phyloP scores from a whole-genome alignment of 1,140 invertebrate genomes.

The Brachystomella parvula region DNA sequence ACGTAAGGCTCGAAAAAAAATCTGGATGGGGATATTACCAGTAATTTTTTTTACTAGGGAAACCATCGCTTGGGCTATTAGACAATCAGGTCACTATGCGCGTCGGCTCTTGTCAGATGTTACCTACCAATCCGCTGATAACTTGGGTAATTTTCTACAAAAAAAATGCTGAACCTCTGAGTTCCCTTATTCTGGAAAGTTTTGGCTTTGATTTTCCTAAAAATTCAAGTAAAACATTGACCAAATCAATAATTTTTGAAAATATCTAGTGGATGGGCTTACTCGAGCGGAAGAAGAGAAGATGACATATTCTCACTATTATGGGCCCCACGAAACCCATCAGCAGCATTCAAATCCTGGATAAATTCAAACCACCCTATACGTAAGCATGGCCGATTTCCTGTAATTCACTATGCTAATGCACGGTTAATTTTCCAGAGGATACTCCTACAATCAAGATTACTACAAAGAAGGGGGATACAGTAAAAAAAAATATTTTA shows the following conservation, averaged over 20 bases:
- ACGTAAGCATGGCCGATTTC: conserved; percentile 23
- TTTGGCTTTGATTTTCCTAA: too few relatives aligned
- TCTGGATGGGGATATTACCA: background rate
- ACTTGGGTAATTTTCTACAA: too few relatives aligned
- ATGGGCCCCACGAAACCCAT: conserved; percentile 32
- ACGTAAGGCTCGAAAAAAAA: conserved; percentile 29
- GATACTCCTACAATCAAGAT: conserved; percentile 33
- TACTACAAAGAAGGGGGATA: conserved; percentile 40
- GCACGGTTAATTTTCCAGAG: conserved; percentile 21
- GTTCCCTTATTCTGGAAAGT: too few relatives aligned
- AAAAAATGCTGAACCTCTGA: too few relatives aligned
- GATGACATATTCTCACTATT: conserved; percentile 40
- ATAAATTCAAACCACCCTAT: conserved; percentile 33
- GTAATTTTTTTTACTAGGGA: conserved; percentile 26
- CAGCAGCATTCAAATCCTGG: conserved; percentile 19
- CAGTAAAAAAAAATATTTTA: too few relatives aligned
- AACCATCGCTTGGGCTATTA: conserved; percentile 38
- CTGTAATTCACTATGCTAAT: background rate
- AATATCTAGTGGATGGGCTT: conserved; percentile 39
- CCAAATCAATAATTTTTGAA: too few relatives aligned
- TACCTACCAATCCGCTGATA: conserved; percentile 40
- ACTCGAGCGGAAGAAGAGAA: conserved; percentile 39
- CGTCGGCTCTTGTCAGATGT: conserved; percentile 38
- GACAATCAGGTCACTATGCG: conserved; percentile 28
- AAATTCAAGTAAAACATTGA: too few relatives aligned